Percentiles rank a stretch among this genome's conserved stretches.
Conservation (phyloP, 2,797 vertebrate species). For the Diplodus puntazzo region DNA sequence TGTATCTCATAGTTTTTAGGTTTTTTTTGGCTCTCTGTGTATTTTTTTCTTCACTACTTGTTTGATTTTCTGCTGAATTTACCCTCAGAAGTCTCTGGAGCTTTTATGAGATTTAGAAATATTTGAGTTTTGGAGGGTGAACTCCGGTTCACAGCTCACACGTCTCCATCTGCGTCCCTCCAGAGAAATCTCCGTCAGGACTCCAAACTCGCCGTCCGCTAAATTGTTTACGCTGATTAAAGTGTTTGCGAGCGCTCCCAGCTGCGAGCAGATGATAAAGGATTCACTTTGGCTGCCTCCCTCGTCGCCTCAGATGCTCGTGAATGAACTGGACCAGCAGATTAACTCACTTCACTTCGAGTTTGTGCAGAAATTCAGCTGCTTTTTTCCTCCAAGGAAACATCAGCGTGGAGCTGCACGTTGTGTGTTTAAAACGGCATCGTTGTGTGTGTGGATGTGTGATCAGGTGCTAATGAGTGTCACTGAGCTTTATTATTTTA, state of each 20-base stretch:
- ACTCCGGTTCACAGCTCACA: slow-evolving; percentile 24
- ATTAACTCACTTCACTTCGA: background rate
- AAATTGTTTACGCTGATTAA: slow-evolving; percentile 43
- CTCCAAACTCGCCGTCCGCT: slow-evolving; percentile 12
- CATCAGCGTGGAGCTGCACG: too few species aligned
- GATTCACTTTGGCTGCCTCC: slow-evolving; percentile 20
- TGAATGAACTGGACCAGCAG: slow-evolving; percentile 7
- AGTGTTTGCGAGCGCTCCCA: slow-evolving; percentile 6
- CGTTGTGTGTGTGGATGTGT: background rate
- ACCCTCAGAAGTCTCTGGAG: background rate
- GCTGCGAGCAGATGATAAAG: slow-evolving; percentile 12
- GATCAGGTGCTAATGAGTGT: background rate
- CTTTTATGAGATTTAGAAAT: background rate
- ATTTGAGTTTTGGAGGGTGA: slow-evolving; percentile 10
- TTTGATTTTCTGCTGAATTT: background rate
- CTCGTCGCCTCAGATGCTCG: slow-evolving; percentile 6
- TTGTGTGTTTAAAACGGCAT: too few species aligned
- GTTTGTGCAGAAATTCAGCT: background rate
- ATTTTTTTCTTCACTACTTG: background rate
- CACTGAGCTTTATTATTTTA: too few species aligned
- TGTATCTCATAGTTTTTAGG: background rate
- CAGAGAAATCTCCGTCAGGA: slow-evolving; percentile 17
- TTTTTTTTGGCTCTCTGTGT: background rate
- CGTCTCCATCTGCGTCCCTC: slow-evolving; percentile 19
- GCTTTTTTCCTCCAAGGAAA: background rate